These are phyloP conservation scores for Tuta absoluta DNA, from an alignment of 2,888 invertebrate genomes.

Conservation along the genomic window DNA sequence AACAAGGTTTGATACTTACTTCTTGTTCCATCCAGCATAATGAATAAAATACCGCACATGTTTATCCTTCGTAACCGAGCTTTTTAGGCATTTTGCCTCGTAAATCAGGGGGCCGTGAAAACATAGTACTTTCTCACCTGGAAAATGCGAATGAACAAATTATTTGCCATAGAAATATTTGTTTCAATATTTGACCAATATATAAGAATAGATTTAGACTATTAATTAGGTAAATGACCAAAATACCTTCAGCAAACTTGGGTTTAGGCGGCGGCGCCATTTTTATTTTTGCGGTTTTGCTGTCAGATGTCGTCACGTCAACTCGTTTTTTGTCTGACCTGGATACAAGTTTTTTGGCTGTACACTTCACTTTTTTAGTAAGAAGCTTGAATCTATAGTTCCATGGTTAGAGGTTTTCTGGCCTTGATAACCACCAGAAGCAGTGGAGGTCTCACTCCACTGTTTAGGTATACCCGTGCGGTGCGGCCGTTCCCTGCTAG, in stretches of 20 bases:
- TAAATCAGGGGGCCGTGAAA: constrained; percentile 98
- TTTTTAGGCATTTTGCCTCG: constrained; percentile 97
- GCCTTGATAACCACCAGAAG: too few relatives aligned
- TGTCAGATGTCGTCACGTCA: background rate
- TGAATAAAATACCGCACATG: constrained; percentile 95
- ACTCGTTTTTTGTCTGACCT: background rate
- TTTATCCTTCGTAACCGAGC: constrained; percentile 90
- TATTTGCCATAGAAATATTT: background rate
- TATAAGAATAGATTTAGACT: background rate
- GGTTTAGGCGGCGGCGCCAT: constrained; percentile 85
- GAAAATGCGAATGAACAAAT: constrained; percentile 46
- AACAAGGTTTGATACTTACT: constrained; percentile 81
- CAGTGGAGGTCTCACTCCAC: too few relatives aligned
- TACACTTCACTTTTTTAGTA: too few relatives aligned
- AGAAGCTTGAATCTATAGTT: too few relatives aligned
- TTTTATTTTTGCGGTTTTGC: constrained; percentile 27
- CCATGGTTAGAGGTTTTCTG: too few relatives aligned
- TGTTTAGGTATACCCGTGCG: too few relatives aligned
- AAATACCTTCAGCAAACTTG: constrained; percentile 87
- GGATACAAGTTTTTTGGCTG: too few relatives aligned
- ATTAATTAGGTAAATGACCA: constrained; percentile 16
- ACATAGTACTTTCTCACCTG: constrained; percentile 95
- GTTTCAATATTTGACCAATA: background rate
- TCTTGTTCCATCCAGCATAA: constrained; percentile 99
- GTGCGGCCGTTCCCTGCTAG: too few relatives aligned